phyloP scores from a whole-genome alignment of 2,797 vertebrate genomes.

The Rhynchonycteris naso region DNA sequence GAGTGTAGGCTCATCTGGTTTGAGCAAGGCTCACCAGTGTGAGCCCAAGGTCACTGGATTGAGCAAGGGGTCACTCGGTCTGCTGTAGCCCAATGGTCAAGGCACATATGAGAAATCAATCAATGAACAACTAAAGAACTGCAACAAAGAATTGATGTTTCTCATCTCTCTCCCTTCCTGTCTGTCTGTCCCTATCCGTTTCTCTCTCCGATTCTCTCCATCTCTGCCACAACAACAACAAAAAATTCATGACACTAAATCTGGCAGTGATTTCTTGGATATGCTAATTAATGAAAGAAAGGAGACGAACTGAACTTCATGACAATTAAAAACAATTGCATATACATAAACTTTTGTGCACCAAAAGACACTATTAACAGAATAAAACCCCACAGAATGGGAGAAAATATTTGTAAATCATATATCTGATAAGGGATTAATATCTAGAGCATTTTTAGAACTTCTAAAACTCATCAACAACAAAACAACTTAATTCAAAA shows the following conservation, averaged over 20 bases:
- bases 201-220: too few species aligned
- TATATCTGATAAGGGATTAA: background rate
- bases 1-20: too few species aligned
- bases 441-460: background rate
- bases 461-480: background rate
- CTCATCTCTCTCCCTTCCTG: too few species aligned
- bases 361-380: background rate
- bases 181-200: too few species aligned
- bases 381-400: background rate
- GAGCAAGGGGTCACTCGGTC: too few species aligned
- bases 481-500: constrained; percentile 9
- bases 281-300: background rate
- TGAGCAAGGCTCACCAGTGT: too few species aligned
- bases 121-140: too few species aligned
- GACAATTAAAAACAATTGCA: background rate
- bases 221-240: background rate
- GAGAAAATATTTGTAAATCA: background rate
- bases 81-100: too few species aligned
- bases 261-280: background rate
- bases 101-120: too few species aligned
- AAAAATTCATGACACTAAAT: background rate
- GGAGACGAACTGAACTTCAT: background rate
- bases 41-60: too few species aligned
- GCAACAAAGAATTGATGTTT: too few species aligned
- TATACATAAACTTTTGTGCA: background rate